phyloP scores from a whole-genome alignment of 37 sponge, comb jelly and placozoan species.

The Cliona cf. orientalis region DNA sequence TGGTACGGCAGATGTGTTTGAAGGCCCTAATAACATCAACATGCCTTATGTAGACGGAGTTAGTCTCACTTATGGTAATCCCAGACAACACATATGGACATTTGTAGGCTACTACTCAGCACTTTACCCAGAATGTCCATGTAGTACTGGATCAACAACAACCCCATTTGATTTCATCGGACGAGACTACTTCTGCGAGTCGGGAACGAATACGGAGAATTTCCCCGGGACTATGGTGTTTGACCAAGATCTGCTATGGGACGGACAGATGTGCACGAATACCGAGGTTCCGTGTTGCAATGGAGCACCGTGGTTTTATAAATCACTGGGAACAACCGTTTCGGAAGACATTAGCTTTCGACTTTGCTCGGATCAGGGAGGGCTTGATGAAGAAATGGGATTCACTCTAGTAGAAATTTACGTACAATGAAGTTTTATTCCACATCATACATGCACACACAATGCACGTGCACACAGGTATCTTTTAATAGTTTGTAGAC shows the following conservation, averaged over 20 bases:
- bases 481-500: too few relatives aligned
- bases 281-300: background rate
- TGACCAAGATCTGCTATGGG: background rate
- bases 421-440: too few relatives aligned
- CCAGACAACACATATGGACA: slow-evolving; percentile 13
- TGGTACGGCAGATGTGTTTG: background rate
- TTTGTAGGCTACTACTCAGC: background rate
- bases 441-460: too few relatives aligned
- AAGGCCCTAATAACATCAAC: background rate
- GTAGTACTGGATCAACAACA: background rate
- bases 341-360: background rate
- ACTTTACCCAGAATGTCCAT: background rate
- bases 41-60: background rate
- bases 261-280: background rate
- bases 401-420: background rate
- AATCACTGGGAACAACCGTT: background rate
- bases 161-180: background rate
- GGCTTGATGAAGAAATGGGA: background rate
- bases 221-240: background rate
- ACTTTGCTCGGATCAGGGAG: background rate
- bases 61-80: background rate
- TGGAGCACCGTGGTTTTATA: background rate
- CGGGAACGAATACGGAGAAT: background rate
- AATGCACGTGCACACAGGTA: too few relatives aligned
- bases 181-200: background rate